These are phyloP conservation scores for Semotilus atromaculatus DNA, from an alignment of 2,797 vertebrate genomes.

Conservation along the genomic window DNA sequence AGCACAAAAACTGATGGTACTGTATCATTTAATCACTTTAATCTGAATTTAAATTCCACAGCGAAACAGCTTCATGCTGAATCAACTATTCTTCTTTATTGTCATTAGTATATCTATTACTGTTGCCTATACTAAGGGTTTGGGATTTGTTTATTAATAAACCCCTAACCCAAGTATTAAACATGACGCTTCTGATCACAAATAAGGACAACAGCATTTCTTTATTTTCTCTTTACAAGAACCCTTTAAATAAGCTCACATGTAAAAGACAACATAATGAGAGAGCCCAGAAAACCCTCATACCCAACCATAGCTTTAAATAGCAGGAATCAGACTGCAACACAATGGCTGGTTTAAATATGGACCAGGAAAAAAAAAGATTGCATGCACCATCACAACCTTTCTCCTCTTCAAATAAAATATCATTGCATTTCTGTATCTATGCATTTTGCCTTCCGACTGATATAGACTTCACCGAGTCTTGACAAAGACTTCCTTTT, in stretches of 20 bases:
- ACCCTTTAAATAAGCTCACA: slow-evolving; percentile 61
- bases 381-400: slow-evolving; percentile 34
- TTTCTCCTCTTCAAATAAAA: slow-evolving; percentile 21
- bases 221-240: slow-evolving; percentile 61
- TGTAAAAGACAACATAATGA: slow-evolving; percentile 51
- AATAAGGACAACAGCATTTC: background rate
- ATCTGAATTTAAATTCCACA: no score
- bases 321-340: slow-evolving; percentile 26
- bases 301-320: slow-evolving; percentile 28
- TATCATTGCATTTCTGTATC: slow-evolving; percentile 13
- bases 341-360: slow-evolving; percentile 36
- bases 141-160: no score
- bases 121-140: no score
- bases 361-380: background rate
- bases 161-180: no score
- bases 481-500: background rate
- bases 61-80: no score
- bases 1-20: no score
- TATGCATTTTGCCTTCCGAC: background rate
- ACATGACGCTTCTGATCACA: background rate
- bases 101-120: no score
- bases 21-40: no score
- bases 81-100: no score
- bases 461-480: background rate
- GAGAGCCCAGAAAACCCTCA: slow-evolving; percentile 27